phyloP scores from a whole-genome alignment of 2,797 vertebrate species.

The Tragopan temminckii region DNA sequence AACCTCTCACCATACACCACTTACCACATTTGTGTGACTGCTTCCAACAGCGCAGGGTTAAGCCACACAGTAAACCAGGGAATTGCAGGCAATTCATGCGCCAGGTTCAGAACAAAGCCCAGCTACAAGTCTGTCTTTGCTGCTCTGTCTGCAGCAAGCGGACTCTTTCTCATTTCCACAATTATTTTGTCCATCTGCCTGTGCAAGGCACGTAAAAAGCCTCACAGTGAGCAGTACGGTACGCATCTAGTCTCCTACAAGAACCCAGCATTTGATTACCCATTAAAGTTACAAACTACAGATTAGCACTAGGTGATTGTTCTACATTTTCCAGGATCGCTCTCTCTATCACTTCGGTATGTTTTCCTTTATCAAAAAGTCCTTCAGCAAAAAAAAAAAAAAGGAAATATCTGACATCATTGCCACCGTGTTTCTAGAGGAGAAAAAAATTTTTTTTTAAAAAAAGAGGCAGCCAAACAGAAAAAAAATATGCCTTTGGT shows the following conservation, averaged over 20 bases:
- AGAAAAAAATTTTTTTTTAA: not conserved
- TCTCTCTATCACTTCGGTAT: not conserved
- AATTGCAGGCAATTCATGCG: slow-evolving; percentile 41
- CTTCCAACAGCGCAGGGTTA: slow-evolving; percentile 78
- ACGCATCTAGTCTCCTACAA: slow-evolving; percentile 82
- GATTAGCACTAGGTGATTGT: slow-evolving; percentile 16
- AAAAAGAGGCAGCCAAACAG: not conserved
- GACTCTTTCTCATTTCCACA: slow-evolving; percentile 75
- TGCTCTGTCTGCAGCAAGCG: slow-evolving; percentile 63
- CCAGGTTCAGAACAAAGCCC: slow-evolving; percentile 76
- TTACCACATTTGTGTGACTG: slow-evolving; percentile 80
- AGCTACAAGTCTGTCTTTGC: slow-evolving; percentile 70
- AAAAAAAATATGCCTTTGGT: not conserved
- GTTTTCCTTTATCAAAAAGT: not conserved
- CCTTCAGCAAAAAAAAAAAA: not conserved
- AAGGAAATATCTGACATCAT: not conserved
- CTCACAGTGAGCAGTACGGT: slow-evolving; percentile 52
- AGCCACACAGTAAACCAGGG: slow-evolving; percentile 53
- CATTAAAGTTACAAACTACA: slow-evolving; percentile 47
- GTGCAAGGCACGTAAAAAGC: slow-evolving; percentile 65
- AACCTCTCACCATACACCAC: slow-evolving; percentile 74
- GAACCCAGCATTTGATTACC: slow-evolving; percentile 82
- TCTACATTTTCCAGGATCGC: not conserved
- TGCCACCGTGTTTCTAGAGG: not conserved
- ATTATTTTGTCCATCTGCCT: slow-evolving; percentile 74